Percentiles rank a stretch among this genome's conserved stretches.
phyloP scores from a whole-genome alignment of 2,888 invertebrate genomes.

The Amphimallon solstitiale region DNA sequence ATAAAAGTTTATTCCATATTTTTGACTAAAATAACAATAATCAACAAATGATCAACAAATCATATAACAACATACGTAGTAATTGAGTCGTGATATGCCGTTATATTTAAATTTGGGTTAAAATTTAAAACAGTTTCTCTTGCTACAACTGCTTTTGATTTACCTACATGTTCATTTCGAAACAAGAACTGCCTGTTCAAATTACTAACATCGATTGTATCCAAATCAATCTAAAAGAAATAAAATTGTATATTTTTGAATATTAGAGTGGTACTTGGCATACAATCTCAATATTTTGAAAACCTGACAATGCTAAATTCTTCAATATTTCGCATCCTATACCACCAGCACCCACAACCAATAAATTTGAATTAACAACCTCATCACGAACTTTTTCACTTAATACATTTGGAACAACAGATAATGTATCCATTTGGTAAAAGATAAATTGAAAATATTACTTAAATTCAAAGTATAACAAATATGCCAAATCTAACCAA shows the following conservation, averaged over 20 bases:
- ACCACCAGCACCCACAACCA: slow-evolving; percentile 97
- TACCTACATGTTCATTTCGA: slow-evolving; percentile 97
- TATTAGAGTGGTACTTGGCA: slow-evolving; percentile 58
- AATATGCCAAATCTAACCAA: too few species aligned
- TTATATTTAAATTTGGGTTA: slow-evolving; percentile 88
- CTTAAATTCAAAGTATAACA: too few species aligned
- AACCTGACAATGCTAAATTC: slow-evolving; percentile 95
- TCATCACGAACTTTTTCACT: slow-evolving; percentile 72
- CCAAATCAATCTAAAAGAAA: slow-evolving; percentile 92
- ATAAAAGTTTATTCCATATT: slow-evolving; percentile 92
- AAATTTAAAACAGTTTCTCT: slow-evolving; percentile 87
- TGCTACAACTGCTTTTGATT: slow-evolving; percentile 94
- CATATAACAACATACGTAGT: slow-evolving; percentile 75
- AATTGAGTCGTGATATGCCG: slow-evolving; percentile 92
- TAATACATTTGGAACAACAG: slow-evolving; percentile 73
- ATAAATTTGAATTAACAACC: slow-evolving; percentile 76
- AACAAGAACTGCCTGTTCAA: slow-evolving; percentile 99
- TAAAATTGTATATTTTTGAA: slow-evolving; percentile 12
- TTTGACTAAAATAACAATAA: slow-evolving; percentile 71
- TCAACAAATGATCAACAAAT: slow-evolving; percentile 3
- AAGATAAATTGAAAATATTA: too few species aligned
- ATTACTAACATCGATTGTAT: slow-evolving; percentile 99
- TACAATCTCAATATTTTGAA: slow-evolving; percentile 93
- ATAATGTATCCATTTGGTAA: slow-evolving; percentile 38
- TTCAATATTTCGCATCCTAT: slow-evolving; percentile 99